Percentiles rank a stretch among this genome's conserved stretches.
These are phyloP conservation scores for Falco punctatus DNA, from an alignment of 2,113 vertebrate species.

Conservation along the genomic window DNA sequence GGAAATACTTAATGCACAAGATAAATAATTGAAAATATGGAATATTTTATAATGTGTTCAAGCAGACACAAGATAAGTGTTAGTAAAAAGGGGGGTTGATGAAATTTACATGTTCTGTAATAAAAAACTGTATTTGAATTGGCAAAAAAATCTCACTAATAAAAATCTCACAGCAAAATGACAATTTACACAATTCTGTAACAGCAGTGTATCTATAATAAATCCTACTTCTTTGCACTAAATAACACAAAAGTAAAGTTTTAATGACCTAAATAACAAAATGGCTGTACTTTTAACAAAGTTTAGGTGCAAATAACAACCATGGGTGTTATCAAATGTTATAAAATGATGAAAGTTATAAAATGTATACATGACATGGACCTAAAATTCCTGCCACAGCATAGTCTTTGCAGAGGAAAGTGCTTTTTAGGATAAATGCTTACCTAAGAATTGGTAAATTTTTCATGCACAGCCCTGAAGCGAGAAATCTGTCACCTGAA, in stretches of 20 bases:
- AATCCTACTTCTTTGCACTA: neutral
- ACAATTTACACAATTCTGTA: neutral
- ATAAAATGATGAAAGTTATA: neutral
- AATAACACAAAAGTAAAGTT: neutral
- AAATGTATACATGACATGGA: neutral
- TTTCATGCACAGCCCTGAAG: constrained; percentile 43
- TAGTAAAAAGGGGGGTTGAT: neutral
- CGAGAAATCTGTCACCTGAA: constrained; percentile 33
- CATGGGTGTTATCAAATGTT: neutral
- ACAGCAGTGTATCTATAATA: neutral
- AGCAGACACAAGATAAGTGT: neutral
- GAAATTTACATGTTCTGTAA: neutral
- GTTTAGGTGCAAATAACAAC: neutral
- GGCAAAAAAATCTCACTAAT: neutral
- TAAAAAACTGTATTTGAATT: neutral
- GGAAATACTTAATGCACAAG: neutral
- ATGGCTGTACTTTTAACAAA: neutral
- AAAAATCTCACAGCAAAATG: neutral
- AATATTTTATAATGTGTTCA: neutral
- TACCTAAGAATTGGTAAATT: constrained; percentile 60
- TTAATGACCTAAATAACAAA: neutral
- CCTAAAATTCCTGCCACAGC: neutral
- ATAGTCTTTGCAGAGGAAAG: neutral
- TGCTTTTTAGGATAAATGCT: constrained; percentile 45
- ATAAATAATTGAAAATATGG: neutral